These are phyloP conservation scores for Nothocercus nigrocapillus DNA, from an alignment of 2,113 vertebrate genomes.

Conservation along the genomic window DNA sequence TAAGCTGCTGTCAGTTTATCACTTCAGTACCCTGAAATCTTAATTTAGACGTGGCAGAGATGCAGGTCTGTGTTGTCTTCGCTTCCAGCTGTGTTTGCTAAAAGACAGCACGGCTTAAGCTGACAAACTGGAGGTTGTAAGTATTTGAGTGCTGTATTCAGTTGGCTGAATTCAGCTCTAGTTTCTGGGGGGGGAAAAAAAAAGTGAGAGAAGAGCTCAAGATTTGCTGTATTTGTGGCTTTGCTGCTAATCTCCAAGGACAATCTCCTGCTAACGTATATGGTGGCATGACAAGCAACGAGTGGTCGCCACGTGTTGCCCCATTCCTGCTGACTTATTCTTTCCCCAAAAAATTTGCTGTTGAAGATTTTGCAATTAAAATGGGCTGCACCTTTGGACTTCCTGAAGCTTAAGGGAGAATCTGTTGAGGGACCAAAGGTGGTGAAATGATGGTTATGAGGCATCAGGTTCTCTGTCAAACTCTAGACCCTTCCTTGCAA, in stretches of 20 bases:
- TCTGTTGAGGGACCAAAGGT: not conserved
- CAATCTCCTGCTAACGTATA: rapidly evolving
- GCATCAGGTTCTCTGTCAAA: not conserved
- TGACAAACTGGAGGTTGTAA: not conserved
- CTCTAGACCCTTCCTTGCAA: not conserved
- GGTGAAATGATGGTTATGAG: rapidly evolving
- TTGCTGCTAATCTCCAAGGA: not conserved
- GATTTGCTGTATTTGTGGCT: not conserved
- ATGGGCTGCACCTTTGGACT: not conserved
- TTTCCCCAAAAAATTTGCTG: not conserved
- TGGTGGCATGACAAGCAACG: not conserved
- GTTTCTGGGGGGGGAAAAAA: not conserved
- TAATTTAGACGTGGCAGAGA: not conserved
- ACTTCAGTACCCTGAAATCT: not conserved
- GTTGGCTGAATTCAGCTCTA: not conserved
- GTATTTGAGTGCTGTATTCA: not conserved
- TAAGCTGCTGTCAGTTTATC: not conserved
- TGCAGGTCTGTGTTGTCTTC: not conserved
- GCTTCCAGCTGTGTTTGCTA: conserved; percentile 10
- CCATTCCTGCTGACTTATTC: not conserved
- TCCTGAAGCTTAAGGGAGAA: not conserved
- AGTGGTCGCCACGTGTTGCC: not conserved
- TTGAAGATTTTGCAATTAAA: not conserved
- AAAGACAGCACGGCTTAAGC: not conserved
- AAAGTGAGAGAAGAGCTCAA: not conserved